phyloP scores from a whole-genome alignment of 2,113 vertebrate genomes.

The Zosterops borbonicus region DNA sequence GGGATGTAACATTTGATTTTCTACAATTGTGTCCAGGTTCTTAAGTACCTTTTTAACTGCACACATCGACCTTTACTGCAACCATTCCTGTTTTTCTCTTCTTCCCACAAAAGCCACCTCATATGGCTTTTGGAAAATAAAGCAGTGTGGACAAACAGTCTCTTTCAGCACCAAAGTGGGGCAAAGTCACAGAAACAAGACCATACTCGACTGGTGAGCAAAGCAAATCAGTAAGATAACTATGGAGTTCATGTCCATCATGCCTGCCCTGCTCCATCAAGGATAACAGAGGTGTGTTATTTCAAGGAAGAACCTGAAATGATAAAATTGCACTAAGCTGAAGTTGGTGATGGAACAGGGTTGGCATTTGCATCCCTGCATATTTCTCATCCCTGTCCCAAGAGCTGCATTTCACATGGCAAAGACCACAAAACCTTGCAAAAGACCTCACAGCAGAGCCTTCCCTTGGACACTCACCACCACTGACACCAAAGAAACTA shows the following conservation, averaged over 20 bases:
- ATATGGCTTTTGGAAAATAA: neutral
- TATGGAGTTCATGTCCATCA: neutral
- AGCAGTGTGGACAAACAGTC: neutral
- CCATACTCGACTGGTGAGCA: neutral
- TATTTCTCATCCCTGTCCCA: neutral
- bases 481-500: neutral
- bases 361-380: neutral
- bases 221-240: neutral
- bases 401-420: neutral
- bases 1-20: neutral
- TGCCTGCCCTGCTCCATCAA: neutral
- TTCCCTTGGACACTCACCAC: neutral
- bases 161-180: neutral
- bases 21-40: neutral
- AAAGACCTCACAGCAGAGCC: neutral
- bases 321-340: neutral
- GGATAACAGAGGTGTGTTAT: neutral
- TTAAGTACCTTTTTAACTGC: neutral
- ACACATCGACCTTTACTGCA: neutral
- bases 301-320: neutral
- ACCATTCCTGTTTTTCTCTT: neutral
- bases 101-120: neutral
- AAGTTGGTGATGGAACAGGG: neutral
- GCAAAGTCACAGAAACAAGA: neutral
- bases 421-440: fast-evolving